These are phyloP conservation scores for Spatula clypeata DNA, from an alignment of 2,797 vertebrate species.

Conservation along the genomic window DNA sequence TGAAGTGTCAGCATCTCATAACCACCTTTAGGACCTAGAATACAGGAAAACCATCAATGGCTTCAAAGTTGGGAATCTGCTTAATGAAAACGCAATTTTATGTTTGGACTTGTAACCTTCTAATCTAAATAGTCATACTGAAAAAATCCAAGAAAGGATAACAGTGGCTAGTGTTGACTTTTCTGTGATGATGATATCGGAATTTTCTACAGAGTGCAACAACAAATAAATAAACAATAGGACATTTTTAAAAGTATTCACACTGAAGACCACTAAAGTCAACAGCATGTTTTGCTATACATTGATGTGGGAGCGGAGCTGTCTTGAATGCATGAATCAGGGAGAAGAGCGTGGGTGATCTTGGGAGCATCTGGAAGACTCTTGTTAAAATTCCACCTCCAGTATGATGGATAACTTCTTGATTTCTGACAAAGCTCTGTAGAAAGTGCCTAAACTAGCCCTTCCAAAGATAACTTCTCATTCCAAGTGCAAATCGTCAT, in stretches of 20 bases:
- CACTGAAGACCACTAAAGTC: neutral
- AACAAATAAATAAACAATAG: neutral
- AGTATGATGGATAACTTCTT: constrained; percentile 8
- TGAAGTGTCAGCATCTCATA: constrained; percentile 73
- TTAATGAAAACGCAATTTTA: neutral
- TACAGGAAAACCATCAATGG: neutral
- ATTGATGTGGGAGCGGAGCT: neutral
- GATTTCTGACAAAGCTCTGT: constrained; percentile 30
- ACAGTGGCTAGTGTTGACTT: neutral
- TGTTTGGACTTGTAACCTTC: neutral
- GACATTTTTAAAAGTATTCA: neutral
- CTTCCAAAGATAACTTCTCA: neutral
- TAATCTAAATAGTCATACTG: neutral
- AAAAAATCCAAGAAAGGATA: neutral
- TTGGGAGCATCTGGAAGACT: constrained; percentile 62
- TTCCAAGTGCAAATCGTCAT: neutral
- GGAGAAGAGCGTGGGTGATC: constrained; percentile 35
- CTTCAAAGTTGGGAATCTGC: neutral
- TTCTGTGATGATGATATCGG: neutral
- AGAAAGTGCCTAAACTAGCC: constrained; percentile 24
- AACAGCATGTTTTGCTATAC: neutral
- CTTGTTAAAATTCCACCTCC: constrained; percentile 71
- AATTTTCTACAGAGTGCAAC: neutral
- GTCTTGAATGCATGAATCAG: constrained; percentile 13
- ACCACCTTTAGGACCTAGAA: constrained; percentile 73